These are phyloP conservation scores for Tetanocera ferruginea DNA, from an alignment of 2,888 invertebrate genomes.

Conservation along the genomic window DNA sequence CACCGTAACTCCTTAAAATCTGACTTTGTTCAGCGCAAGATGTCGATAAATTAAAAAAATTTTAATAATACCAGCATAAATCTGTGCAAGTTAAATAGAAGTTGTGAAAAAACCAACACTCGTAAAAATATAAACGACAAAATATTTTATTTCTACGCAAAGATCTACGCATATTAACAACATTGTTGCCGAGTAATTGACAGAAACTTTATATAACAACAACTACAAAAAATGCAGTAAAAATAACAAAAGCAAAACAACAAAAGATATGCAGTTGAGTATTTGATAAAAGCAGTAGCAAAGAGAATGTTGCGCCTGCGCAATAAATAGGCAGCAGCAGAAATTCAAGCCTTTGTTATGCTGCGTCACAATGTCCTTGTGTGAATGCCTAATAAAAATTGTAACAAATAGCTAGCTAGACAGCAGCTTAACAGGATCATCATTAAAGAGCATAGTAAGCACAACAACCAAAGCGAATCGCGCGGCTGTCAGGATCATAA, in stretches of 20 bases:
- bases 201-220: slow-evolving; percentile 1
- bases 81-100: not conserved
- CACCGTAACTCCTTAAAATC: not conserved
- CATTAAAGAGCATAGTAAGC: slow-evolving; percentile 15
- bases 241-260: not conserved
- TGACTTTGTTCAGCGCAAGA: not conserved
- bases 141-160: not conserved
- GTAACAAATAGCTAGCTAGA: not conserved
- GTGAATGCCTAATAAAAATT: slow-evolving; percentile 5
- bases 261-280: slow-evolving; percentile 10
- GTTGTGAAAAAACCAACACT: not conserved
- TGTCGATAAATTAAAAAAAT: slow-evolving; percentile 32
- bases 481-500: slow-evolving; percentile 4
- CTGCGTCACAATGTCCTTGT: not conserved
- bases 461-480: slow-evolving; percentile 13
- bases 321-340: not conserved
- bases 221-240: not conserved
- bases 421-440: slow-evolving; percentile 29
- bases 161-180: slow-evolving; percentile 29
- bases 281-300: slow-evolving; percentile 22
- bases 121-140: not conserved
- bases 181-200: slow-evolving; percentile 38
- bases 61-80: slow-evolving; percentile 33
- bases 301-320: slow-evolving; percentile 26
- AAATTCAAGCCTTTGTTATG: not conserved